Base-by-base conservation (phyloP, 2,797 vertebrate species). In the Propithecus perrieri region DNA sequence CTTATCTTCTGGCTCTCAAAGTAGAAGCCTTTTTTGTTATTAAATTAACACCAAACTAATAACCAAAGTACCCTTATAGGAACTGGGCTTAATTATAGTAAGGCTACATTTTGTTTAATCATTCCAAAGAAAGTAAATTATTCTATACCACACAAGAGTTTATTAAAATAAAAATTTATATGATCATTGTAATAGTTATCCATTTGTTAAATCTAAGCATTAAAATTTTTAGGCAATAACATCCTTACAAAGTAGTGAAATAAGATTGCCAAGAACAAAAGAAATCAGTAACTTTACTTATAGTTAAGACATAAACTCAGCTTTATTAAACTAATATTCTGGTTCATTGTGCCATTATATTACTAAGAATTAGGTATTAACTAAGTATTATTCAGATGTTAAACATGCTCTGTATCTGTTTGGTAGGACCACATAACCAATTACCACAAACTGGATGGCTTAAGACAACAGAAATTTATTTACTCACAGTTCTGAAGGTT, bases 11-110 rank as follows among this genome's bases (percentile, higher is more conserved):
- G 80, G 18, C 18, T 18, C 78, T 92, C 46, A 75, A 48, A 57
- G 7, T 61, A 41, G 48, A 78, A 74, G 15, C 3, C 5, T 48
- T 94, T 71, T 53, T 26, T 30, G 13, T 63, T 92, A 91, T 48
- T 91, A 93, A 93, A 85, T 89, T 96, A 72, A 46, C 69, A 78
- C 2, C 65, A 95, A 91, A 71, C 80, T 88, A 87, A 89, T 85
- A 89, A 89, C 17, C 41, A 95, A 92, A 86, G 41, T 46, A 50
- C 17, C 4, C 30, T 84, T 83, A 20, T 48, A 57, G 38, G n/a
- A 95, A 80, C 6, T 28, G 11, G 24, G n/a, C 72, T 97, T 72
- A 72, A 91, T 81, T 76, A 22, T 35, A 63, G 38, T 43, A 65
- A 72, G 22, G n/a, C 28, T 76, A 72, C 35, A 89, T 78, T 95